Percentiles rank a stretch among this genome's conserved stretches.
These are phyloP conservation scores for Cacoxenus indagator DNA, from an alignment of 2,888 invertebrate species.

Conservation along the genomic window DNA sequence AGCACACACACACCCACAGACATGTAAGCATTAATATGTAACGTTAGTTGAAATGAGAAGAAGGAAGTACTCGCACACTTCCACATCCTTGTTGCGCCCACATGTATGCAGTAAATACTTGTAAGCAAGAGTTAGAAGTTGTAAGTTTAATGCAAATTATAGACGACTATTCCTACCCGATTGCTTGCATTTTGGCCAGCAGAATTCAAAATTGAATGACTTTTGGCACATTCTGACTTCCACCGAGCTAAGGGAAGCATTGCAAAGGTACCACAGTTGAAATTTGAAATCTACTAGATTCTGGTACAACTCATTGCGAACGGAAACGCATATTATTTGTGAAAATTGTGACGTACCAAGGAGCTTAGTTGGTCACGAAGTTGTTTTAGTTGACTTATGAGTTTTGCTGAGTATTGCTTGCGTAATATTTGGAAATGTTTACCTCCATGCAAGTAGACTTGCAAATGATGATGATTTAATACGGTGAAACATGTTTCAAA, in stretches of 20 bases:
- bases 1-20: neutral
- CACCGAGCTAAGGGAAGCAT: too few species aligned
- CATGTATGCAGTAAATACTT: neutral
- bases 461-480: neutral
- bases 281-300: conserved; percentile 1
- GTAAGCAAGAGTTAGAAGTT: conserved; percentile 5
- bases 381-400: neutral
- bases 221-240: conserved; percentile 3
- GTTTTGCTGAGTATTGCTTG: neutral
- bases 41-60: neutral
- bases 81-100: neutral
- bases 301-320: neutral
- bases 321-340: conserved; percentile 22
- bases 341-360: neutral
- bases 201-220: conserved; percentile 1
- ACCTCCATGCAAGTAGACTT: neutral
- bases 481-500: neutral
- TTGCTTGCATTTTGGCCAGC: neutral
- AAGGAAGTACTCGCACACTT: neutral
- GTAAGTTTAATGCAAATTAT: conserved; percentile 16
- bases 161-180: neutral
- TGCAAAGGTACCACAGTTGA: too few species aligned
- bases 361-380: neutral
- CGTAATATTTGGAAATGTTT: too few species aligned
- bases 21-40: conserved; percentile 13